Evolutionary conservation across 1,140 invertebrate species (phyloP), one percentile per base, ranked within the genome.

Genomic region (Steinernema feltiae): DNA sequence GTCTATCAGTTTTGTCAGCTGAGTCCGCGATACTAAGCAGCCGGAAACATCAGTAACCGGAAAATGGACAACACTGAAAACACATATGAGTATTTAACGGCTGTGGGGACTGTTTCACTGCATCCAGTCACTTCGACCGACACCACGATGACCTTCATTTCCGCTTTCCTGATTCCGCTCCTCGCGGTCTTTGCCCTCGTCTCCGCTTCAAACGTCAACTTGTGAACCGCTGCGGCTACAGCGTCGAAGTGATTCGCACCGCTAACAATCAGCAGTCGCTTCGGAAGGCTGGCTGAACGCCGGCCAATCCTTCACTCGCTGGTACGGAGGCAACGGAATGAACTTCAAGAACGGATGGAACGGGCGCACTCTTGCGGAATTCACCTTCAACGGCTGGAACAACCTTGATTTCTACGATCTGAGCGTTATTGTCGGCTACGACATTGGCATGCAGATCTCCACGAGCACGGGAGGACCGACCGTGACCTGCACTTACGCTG

Each of bases 311-410:
- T 74, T 24, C 21, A 32, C 69, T 24, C 31, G 71, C 1, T 1
- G 48, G 18, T 75, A 46, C 73, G 17, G 17, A 17, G 31, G 74
- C 70, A 75, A 75, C 35, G 74, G 74, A 41, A 75, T 75, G 74
- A 75, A 75, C 70, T 75, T 75, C 71, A 75, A 75, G 70, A 75
- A 75, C 30, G 74, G 71, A 24, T 75, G 74, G 74, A 32, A 76
- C 18, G 74, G 74, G 3, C 27, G 30, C 17, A 76, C 75, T 2
- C 75, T 77, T 32, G 75, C 75, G 27, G 75, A 76, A 69, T 76
- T 76, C 75, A 27, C 75, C 76, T 76, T 77, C 75, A 76, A 76
- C 75, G 30, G 18, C 30, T 32, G 29, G n/a, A 69, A 48, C 46
- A 7, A 27, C 17, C 17, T 53, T 29, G 75, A 76, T 75, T 76